A percentile compares a stretch with the other conserved stretches of the same genome.
These are phyloP conservation scores for Otocyon megalotis DNA, from an alignment of 2,113 vertebrate species.

Conservation along the genomic window DNA sequence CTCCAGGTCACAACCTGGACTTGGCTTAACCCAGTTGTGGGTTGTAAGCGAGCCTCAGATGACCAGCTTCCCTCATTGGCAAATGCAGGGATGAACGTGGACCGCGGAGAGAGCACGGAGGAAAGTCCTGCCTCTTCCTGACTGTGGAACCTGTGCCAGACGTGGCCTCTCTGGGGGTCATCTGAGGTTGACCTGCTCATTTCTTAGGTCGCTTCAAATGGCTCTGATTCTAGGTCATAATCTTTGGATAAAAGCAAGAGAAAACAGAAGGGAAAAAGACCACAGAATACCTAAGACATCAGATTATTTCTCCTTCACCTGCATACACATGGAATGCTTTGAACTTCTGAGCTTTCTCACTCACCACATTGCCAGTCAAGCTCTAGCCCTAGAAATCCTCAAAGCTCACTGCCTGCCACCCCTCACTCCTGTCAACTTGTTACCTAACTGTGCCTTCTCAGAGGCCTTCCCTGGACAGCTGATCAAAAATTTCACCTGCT, in stretches of 20 bases:
- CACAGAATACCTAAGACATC: not conserved
- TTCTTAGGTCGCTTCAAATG: not conserved
- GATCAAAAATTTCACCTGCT: not conserved
- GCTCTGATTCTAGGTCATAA: not conserved
- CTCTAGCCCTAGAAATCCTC: not conserved
- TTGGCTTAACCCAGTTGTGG: not conserved
- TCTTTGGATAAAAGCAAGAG: constrained; percentile 54
- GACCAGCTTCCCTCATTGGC: not conserved
- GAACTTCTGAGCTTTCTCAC: not conserved
- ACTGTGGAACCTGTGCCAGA: not conserved
- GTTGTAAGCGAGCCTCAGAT: not conserved
- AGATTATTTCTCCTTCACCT: not conserved
- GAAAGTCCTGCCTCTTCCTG: rapidly evolving
- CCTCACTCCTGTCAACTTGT: not conserved
- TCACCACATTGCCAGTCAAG: not conserved
- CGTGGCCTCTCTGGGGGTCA: not conserved
- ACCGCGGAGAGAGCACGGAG: not conserved
- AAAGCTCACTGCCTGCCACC: not conserved
- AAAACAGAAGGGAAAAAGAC: constrained; percentile 10
- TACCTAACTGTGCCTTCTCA: not conserved
- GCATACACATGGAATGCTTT: not conserved
- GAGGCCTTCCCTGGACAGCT: not conserved
- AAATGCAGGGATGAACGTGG: not conserved
- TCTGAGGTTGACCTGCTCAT: not conserved
- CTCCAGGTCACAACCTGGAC: not conserved